Evolutionary conservation across 2,113 vertebrate species (phyloP).

Genomic region (Cyanistes caeruleus): DNA sequence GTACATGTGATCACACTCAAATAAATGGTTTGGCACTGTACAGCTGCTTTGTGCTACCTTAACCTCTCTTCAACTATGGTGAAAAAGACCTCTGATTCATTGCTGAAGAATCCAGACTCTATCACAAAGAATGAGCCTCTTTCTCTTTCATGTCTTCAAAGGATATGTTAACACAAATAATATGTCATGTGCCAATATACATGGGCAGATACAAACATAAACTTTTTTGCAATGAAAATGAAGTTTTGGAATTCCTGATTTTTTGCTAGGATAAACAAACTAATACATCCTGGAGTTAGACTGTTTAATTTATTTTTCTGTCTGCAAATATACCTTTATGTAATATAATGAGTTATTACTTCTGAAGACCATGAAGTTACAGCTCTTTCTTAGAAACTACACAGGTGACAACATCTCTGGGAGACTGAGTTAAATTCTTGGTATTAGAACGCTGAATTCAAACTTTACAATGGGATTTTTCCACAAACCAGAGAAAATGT

Average conservation of each 20-base stretch:
- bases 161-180: not conserved
- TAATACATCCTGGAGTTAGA: not conserved
- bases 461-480: not conserved
- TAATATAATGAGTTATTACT: not conserved
- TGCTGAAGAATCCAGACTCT: not conserved
- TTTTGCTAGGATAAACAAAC: not conserved
- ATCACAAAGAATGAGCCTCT: not conserved
- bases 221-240: not conserved
- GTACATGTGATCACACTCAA: not conserved
- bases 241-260: not conserved
- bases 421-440: not conserved
- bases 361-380: not conserved
- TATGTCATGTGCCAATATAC: not conserved
- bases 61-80: not conserved
- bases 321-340: not conserved
- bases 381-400: not conserved
- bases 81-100: not conserved
- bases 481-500: not conserved
- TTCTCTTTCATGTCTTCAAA: not conserved
- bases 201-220: not conserved
- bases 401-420: not conserved
- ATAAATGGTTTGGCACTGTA: not conserved
- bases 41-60: not conserved
- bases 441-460: not conserved
- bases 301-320: not conserved